Evolutionary conservation across 2,888 invertebrate species (phyloP).

Genomic region (Halictus ligatus): DNA sequence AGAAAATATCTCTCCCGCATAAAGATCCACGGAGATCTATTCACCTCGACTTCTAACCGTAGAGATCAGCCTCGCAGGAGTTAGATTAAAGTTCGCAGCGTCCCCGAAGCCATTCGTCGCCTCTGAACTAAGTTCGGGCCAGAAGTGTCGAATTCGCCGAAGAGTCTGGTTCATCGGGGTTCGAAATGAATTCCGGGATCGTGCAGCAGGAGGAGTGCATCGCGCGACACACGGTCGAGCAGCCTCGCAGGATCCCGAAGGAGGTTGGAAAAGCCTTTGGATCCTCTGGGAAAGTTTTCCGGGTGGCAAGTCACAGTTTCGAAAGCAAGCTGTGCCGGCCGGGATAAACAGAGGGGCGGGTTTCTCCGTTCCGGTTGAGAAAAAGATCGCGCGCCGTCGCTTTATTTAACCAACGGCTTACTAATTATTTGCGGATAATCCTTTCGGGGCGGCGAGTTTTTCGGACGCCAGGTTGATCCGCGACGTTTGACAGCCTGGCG

Average conservation of each 20-base stretch:
- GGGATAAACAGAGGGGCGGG: slow-evolving; percentile 46
- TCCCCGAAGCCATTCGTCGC: not conserved
- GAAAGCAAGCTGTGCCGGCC: slow-evolving; percentile 34
- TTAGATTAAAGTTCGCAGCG: not conserved
- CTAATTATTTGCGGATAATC: slow-evolving; percentile 73
- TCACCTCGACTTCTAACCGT: not conserved
- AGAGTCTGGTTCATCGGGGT: not conserved
- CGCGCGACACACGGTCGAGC: not conserved
- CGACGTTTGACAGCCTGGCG: slow-evolving; percentile 33
- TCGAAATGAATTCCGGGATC: slow-evolving; percentile 30
- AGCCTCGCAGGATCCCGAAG: not conserved
- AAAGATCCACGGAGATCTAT: not conserved
- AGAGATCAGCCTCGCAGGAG: not conserved
- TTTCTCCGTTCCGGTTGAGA: slow-evolving; percentile 35
- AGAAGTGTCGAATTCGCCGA: not conserved
- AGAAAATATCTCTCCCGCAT: not conserved
- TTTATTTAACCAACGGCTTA: slow-evolving; percentile 67
- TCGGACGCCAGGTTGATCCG: slow-evolving; percentile 7
- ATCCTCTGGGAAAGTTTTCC: slow-evolving; percentile 33
- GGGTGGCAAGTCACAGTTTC: slow-evolving; percentile 31
- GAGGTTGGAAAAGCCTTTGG: not conserved
- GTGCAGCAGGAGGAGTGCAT: slow-evolving; percentile 1
- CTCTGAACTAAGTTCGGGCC: not conserved
- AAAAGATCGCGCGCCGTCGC: slow-evolving; percentile 36
- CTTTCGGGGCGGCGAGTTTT: slow-evolving; percentile 6